phyloP scores from a whole-genome alignment of 2,113 vertebrate genomes.

The Siniperca knerii region DNA sequence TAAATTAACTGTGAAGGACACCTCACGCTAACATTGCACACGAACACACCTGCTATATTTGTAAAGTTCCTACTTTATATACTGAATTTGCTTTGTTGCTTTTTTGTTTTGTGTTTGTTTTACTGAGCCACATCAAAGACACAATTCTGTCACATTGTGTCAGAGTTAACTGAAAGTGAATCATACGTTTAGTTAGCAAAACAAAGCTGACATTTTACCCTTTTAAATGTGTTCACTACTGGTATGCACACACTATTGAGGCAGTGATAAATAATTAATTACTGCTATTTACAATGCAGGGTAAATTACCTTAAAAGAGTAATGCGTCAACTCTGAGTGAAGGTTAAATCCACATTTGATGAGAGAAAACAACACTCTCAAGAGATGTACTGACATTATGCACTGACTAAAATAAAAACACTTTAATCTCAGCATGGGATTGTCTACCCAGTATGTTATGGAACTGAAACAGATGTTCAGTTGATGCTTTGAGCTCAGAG shows the following conservation, averaged over 20 bases:
- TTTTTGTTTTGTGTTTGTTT: neutral
- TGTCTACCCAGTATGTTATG: neutral
- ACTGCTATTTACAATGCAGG: neutral
- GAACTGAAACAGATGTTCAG: constrained; percentile 32
- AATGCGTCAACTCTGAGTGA: constrained; percentile 25
- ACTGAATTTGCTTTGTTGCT: neutral
- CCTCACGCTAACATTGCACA: neutral
- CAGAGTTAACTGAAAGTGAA: constrained; percentile 17
- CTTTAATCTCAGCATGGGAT: constrained; percentile 12
- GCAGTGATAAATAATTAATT: constrained; percentile 14
- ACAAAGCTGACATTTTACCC: constrained; percentile 29
- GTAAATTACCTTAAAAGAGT: constrained; percentile 13
- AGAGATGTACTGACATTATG: constrained; percentile 24
- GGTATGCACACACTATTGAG: neutral
- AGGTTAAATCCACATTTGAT: constrained; percentile 22
- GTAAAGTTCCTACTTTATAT: neutral
- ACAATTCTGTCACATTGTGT: neutral
- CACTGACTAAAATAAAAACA: constrained; percentile 15
- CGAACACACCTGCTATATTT: neutral
- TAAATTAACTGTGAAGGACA: constrained; percentile 25
- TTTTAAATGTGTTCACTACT: constrained; percentile 44
- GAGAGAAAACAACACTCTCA: constrained; percentile 10
- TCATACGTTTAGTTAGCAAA: constrained; percentile 2
- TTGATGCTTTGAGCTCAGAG: neutral
- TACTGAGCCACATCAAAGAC: neutral